Conservation (phyloP, 2,113 vertebrate genomes). For the Bostrychus sinensis region DNA sequence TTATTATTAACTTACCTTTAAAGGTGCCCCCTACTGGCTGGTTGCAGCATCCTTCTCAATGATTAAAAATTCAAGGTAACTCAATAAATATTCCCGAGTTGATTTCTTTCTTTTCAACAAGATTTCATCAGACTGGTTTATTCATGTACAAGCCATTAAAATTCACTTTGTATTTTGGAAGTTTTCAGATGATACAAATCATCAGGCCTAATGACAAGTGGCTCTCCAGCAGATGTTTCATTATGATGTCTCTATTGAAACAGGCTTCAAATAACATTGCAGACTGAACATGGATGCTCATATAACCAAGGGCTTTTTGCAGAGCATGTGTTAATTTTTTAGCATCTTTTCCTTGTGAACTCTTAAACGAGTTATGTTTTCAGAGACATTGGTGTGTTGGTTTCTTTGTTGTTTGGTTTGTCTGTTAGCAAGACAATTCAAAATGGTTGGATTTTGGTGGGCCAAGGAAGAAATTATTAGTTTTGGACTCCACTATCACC, state of each 20-base stretch:
- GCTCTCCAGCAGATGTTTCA: slow-evolving; percentile 1
- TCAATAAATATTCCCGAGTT: slow-evolving; percentile 1
- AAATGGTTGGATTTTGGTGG: too few relatives aligned
- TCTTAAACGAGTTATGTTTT: too few relatives aligned
- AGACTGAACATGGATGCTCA: background rate
- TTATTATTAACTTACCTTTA: slow-evolving; percentile 11
- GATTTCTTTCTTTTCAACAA: slow-evolving; percentile 5
- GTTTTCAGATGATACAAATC: background rate
- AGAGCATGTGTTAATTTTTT: too few relatives aligned
- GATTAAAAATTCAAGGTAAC: slow-evolving; percentile 3
- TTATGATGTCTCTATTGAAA: slow-evolving; percentile 2
- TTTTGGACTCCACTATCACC: too few relatives aligned
- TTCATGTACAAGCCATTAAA: slow-evolving; percentile 5
- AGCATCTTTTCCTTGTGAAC: slow-evolving; percentile 9
- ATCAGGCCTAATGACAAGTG: slow-evolving; percentile 4
- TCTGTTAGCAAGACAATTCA: too few relatives aligned
- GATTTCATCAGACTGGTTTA: slow-evolving; percentile 4
- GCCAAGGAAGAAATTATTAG: too few relatives aligned
- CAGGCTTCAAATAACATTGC: background rate
- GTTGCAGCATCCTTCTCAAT: background rate
- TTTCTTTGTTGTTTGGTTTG: too few relatives aligned
- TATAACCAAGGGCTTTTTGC: background rate
- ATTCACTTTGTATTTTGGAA: slow-evolving; percentile 14
- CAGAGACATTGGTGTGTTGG: too few relatives aligned
- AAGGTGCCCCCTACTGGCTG: slow-evolving; percentile 12